phyloP scores from a whole-genome alignment of 2,888 invertebrate species.

The Eupithecia abbreviata region DNA sequence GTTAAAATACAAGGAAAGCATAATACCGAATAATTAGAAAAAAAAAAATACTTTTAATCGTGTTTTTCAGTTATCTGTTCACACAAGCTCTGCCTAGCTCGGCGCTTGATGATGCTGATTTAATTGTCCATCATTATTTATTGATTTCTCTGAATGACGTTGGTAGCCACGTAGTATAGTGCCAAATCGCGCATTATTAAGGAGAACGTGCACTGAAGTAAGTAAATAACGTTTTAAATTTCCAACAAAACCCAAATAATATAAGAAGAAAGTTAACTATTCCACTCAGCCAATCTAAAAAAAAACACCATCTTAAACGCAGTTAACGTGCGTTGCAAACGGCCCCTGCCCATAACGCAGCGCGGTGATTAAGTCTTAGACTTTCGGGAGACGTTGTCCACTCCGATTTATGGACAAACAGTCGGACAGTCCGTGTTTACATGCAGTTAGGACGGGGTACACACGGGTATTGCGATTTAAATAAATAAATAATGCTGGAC shows the following conservation, averaged over 20 bases:
- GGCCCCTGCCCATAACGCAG: constrained; percentile 17
- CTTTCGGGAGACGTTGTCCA: constrained; percentile 28
- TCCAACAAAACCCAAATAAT: not conserved
- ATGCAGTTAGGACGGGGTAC: not conserved
- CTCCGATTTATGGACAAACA: constrained; percentile 22
- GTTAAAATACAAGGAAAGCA: too few species aligned
- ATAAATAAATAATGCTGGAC: not conserved
- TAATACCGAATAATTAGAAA: too few species aligned
- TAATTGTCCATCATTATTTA: too few species aligned
- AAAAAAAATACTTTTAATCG: too few species aligned
- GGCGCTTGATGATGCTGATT: too few species aligned
- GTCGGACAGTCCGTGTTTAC: constrained; percentile 2
- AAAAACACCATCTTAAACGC: not conserved
- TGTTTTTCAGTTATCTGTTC: too few species aligned
- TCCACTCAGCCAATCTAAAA: not conserved
- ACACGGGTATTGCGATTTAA: not conserved
- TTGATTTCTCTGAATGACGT: too few species aligned
- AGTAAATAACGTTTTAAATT: too few species aligned
- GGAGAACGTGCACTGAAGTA: too few species aligned
- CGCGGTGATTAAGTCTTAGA: constrained; percentile 31
- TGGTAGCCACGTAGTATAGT: too few species aligned
- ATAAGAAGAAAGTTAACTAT: not conserved
- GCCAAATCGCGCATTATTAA: too few species aligned
- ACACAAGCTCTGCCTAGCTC: too few species aligned
- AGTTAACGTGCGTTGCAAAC: constrained; percentile 10